Base-by-base conservation (phyloP, 2,113 vertebrate genomes). In the Sylvia atricapilla region DNA sequence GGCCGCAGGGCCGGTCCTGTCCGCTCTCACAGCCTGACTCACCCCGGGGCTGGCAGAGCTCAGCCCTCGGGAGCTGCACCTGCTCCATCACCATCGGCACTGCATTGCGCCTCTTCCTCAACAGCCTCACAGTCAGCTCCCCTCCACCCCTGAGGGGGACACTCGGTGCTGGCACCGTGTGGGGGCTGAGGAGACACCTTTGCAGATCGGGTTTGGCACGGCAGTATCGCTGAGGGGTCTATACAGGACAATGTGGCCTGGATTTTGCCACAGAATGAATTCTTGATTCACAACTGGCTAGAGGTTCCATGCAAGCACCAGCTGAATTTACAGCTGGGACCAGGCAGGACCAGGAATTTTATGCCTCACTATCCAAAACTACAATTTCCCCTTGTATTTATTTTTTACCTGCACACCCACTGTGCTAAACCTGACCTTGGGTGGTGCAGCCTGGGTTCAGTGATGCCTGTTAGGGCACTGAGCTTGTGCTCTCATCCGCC, bases 201-300 rank as follows among this genome's bases (percentile, higher is more conserved):
- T 33, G 1, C 3, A 39, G 39, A 2, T 2, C 0, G 7, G 9
- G 18, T 64, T 88, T 39, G 55, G 19, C 35, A 15, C 1, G 2
- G n/a, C 50, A 59, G 3, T 23, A 2, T 9, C 39, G 35, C 67
- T 58, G 53, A 43, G 24, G n/a, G 15, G 21, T 49, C 69, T 56
- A 1, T 11, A 25, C 0, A 6, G 47, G 13, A 46, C 13, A 72
- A 37, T 4, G 16, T 1, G 1, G 6, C 10, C n/a, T 27, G 43
- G 10, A 6, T 68, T 87, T 63, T 63, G 53, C 52, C 22, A 12
- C 10, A 49, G n/a, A 66, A 62, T 56, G 39, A 79, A 35, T 44
- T 13, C 41, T 14, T 14, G n/a, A 28, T 47, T 73, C 47, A 25
- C 5, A 9, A 6, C 31, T 44, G 0, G 5, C n/a, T 33, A 13